Evolutionary conservation across 2,113 vertebrate genomes (phyloP).

Genomic region (Brachyhypopomus gauderio): DNA sequence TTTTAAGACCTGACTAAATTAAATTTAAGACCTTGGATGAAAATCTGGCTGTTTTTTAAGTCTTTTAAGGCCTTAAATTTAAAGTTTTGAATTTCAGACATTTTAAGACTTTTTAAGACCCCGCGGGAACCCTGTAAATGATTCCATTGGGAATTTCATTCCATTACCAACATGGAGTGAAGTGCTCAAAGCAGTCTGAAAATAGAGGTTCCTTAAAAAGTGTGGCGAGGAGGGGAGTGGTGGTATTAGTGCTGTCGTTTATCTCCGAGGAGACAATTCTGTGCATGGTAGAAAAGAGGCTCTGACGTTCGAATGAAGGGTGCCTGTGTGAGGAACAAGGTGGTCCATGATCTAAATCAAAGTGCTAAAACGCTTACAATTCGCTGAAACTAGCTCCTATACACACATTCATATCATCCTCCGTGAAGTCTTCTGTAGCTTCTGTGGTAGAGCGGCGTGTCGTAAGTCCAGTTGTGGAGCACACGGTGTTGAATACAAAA

Average conservation of each 20-base stretch:
- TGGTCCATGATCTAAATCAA: neutral
- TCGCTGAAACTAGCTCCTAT: neutral
- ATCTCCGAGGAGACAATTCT: conserved; percentile 20
- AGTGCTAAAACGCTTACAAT: neutral
- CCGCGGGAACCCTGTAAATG: too few species aligned
- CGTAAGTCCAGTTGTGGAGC: too few species aligned
- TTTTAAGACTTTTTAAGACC: too few species aligned
- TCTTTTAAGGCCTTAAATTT: too few species aligned
- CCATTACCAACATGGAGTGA: conserved; percentile 37
- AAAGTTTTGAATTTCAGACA: too few species aligned
- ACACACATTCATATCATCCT: neutral
- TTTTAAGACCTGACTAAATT: too few species aligned
- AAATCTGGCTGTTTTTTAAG: too few species aligned
- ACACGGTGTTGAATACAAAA: too few species aligned
- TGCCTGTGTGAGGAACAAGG: neutral
- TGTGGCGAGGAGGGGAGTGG: neutral
- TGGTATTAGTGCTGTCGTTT: conserved; percentile 3
- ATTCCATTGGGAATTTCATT: conserved; percentile 44
- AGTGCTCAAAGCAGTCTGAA: conserved; percentile 31
- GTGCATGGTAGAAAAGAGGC: neutral
- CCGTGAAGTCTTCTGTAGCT: too few species aligned
- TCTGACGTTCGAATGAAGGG: neutral
- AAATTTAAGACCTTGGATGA: too few species aligned
- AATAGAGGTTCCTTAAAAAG: conserved; percentile 32
- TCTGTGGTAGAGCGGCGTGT: too few species aligned